Conservation (phyloP, 2,797 vertebrate species). For the Lagorchestes hirsutus region DNA sequence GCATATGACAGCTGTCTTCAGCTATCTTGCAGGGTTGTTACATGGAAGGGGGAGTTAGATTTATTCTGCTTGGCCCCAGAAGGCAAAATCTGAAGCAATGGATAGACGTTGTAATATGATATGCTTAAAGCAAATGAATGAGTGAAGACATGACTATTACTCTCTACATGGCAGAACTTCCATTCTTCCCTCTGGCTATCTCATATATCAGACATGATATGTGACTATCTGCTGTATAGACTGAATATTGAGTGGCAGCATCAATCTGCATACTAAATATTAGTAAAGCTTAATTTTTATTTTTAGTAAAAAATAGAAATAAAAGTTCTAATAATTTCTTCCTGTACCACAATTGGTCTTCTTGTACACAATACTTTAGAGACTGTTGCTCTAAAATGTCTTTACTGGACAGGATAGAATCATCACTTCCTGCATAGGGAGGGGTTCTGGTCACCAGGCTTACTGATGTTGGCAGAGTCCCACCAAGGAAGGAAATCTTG, state of each 20-base stretch:
- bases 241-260: neutral
- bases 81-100: no score
- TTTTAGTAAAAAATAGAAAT: neutral
- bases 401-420: neutral
- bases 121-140: neutral
- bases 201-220: neutral
- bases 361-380: neutral
- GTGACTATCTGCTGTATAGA: neutral
- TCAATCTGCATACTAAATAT: neutral
- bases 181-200: neutral
- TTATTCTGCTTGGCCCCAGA: no score
- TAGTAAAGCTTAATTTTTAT: neutral
- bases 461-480: neutral
- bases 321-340: neutral
- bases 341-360: neutral
- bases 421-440: neutral
- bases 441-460: neutral
- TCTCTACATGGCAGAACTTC: neutral
- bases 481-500: neutral
- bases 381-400: neutral
- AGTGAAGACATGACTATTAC: neutral
- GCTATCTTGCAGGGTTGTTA: no score
- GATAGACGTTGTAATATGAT: neutral
- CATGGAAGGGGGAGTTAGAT: no score
- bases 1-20: no score